Base-by-base conservation (phyloP, 2,888 invertebrate species). In the Stenodema calcarata region DNA sequence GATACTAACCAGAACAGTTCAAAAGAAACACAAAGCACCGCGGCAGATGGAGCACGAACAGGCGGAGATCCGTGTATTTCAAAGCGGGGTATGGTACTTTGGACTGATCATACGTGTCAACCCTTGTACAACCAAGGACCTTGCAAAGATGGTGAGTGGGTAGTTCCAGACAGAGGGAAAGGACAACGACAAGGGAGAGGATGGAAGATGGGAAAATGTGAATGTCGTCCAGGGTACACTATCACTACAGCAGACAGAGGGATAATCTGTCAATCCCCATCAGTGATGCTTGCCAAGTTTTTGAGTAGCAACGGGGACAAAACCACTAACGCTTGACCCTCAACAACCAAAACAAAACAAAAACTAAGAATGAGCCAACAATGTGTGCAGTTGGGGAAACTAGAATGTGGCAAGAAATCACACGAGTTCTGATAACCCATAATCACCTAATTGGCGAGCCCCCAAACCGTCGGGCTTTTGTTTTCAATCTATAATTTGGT, bases 61-160 rank as follows among this genome's bases (percentile, higher is more conserved):
- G 42, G 41, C 14, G 44, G 35, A 6, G 81, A 85, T 28, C 76
- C 54, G 28, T 89, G 89, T 54, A 88, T 88, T 0, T 84, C 88
- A 27, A 88, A 88, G 76, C 87, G 89, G 4, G 89, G 89, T 0
- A 93, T 94, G 90, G 94, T 94, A 30, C 86, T 88, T n/a, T 90
- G 89, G 0, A 91, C 93, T 6, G 93, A 94, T 88, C 93, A 94
- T 14, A 93, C 93, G n/a, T 97, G 96, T 90, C 94, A 95, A 90
- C 94, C 94, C 89, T 92, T 96, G 23, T 95, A 96, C 90, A 94
- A 94, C 0, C 95, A 94, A 89, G 96, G 96, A 0, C 96, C 96
- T 0, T 97, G 96, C 89, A 92, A 93, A 0, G 92, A 93, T 0
- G 95, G 95, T 0, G 94, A 95, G 89, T 95, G 95, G 95, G 89